phyloP scores from a whole-genome alignment of 2,888 invertebrate genomes.

The Tromatobia lineatoria region DNA sequence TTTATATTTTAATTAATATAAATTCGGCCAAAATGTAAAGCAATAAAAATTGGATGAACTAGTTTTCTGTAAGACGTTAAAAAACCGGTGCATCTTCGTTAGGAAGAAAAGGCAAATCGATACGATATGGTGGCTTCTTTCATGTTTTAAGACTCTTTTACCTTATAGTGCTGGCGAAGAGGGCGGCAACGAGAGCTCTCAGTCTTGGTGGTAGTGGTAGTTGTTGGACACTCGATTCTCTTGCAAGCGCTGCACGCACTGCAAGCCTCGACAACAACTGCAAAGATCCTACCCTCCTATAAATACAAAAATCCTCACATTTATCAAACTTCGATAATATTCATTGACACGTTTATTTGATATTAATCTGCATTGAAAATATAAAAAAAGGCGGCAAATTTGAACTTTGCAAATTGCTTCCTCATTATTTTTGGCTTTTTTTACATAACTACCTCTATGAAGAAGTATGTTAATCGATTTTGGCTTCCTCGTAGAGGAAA shows the following conservation, averaged over 20 bases:
- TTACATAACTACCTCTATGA: too few species aligned
- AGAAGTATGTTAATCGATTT: too few species aligned
- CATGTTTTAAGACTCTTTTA: constrained; percentile 64
- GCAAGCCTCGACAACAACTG: constrained; percentile 95
- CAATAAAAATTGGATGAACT: not conserved
- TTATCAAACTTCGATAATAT: not conserved
- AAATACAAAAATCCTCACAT: not conserved
- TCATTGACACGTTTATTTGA: not conserved
- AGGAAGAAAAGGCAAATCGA: constrained; percentile 21
- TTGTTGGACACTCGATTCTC: constrained; percentile 91
- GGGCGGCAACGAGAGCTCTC: constrained; percentile 93
- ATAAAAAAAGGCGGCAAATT: too few species aligned
- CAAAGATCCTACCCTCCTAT: constrained; percentile 94
- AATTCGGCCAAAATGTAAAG: not conserved
- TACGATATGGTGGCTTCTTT: constrained; percentile 6
- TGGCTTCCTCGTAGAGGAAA: too few species aligned
- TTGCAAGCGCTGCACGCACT: constrained; percentile 91
- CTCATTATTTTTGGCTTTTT: too few species aligned
- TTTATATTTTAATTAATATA: too few species aligned
- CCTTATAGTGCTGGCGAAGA: constrained; percentile 96
- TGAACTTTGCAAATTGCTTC: too few species aligned
- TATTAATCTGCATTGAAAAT: not conserved
- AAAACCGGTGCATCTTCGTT: not conserved
- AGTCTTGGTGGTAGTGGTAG: constrained; percentile 96
- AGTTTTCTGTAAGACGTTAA: not conserved